Conservation (phyloP, 2,888 invertebrate species). For the Amorpha juglandis region DNA sequence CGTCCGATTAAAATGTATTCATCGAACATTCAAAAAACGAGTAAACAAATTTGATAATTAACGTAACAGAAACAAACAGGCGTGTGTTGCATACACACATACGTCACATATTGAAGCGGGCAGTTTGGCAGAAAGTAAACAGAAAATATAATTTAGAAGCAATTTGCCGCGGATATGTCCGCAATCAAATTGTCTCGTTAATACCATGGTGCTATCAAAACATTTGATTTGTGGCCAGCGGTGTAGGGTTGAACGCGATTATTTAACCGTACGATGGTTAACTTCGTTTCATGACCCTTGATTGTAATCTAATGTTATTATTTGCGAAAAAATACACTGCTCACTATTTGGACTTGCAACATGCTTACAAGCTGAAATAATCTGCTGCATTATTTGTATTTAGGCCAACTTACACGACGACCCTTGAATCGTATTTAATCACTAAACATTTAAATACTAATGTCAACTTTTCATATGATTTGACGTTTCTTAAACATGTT, state of each 20-base stretch:
- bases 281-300: constrained; percentile 71
- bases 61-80: constrained; percentile 71
- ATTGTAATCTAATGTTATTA: constrained; percentile 70
- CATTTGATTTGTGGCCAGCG: constrained; percentile 82
- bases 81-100: constrained; percentile 61
- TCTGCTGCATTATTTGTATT: not conserved
- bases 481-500: no score
- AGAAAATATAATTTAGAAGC: constrained; percentile 85
- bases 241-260: constrained; percentile 67
- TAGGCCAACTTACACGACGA: no score
- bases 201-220: constrained; percentile 83
- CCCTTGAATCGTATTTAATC: no score
- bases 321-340: constrained; percentile 42
- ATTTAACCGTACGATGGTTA: constrained; percentile 75
- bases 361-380: not conserved
- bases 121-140: constrained; percentile 83
- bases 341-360: not conserved
- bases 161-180: constrained; percentile 84
- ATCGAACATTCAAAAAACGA: constrained; percentile 57
- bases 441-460: no score
- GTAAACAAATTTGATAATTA: constrained; percentile 74
- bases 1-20: constrained; percentile 46
- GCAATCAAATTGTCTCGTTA: constrained; percentile 85
- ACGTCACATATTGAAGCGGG: constrained; percentile 74
- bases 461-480: no score